phyloP scores from a whole-genome alignment of 1,140 invertebrate genomes.

The Danaus melanippus region DNA sequence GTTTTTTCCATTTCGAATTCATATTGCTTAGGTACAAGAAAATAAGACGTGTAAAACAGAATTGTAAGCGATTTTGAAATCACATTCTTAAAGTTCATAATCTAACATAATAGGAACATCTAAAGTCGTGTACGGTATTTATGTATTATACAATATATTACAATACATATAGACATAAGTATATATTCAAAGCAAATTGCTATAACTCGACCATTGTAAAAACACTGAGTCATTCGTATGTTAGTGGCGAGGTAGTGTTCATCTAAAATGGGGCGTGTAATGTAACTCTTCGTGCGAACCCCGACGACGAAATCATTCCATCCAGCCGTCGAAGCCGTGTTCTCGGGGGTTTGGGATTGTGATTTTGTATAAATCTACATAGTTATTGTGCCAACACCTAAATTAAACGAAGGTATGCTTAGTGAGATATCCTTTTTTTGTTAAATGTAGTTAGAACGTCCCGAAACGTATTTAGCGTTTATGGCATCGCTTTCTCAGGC shows the following conservation, averaged over 20 bases:
- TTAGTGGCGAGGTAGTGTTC: constrained; percentile 29
- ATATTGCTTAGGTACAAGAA: too few species aligned
- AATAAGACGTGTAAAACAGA: too few species aligned
- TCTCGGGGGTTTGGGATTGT: constrained; percentile 68
- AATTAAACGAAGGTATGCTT: constrained; percentile 62
- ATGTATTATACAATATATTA: constrained; percentile 39
- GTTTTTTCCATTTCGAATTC: too few species aligned
- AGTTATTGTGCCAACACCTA: constrained; percentile 64
- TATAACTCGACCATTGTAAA: constrained; percentile 52
- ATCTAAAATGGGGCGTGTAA: constrained; percentile 41
- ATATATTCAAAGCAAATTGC: constrained; percentile 47
- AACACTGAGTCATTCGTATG: constrained; percentile 25
- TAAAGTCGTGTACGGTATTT: constrained; percentile 38
- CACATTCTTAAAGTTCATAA: constrained; percentile 9
- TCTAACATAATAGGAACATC: constrained; percentile 16
- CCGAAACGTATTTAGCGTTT: constrained; percentile 61
- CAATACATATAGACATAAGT: constrained; percentile 19
- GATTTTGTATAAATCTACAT: constrained; percentile 65
- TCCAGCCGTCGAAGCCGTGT: constrained; percentile 69
- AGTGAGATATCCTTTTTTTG: constrained; percentile 29
- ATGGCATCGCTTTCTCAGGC: constrained; percentile 70
- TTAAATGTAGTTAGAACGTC: constrained; percentile 38
- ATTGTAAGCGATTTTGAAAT: too few species aligned
- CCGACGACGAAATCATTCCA: constrained; percentile 71
- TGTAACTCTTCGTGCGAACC: constrained; percentile 65